These are phyloP conservation scores for Cremastinae sp. DNA, from an alignment of 2,888 invertebrate species.

Conservation along the genomic window DNA sequence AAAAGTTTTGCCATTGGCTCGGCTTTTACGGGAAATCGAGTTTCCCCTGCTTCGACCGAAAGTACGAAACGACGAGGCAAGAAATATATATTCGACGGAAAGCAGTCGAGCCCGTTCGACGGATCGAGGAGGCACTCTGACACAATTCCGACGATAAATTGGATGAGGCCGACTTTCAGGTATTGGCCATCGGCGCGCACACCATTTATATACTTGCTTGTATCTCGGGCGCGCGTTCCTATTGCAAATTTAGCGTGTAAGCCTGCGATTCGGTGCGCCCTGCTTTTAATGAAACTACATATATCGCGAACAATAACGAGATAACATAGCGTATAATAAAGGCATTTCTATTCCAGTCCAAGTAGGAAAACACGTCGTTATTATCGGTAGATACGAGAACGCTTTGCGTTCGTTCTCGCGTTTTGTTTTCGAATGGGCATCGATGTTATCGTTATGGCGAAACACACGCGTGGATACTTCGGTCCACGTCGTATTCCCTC, in stretches of 20 bases:
- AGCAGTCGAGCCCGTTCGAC: no score
- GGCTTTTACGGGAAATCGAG: no score
- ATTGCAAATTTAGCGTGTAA: slow-evolving; percentile 26
- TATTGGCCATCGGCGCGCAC: not conserved
- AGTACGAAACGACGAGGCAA: no score
- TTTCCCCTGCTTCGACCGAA: no score
- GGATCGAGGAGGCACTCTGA: not conserved
- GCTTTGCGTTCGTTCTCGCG: slow-evolving; percentile 25
- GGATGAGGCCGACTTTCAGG: slow-evolving; percentile 3
- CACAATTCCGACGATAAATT: slow-evolving; percentile 4
- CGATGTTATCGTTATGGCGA: slow-evolving; percentile 25
- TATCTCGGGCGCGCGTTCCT: slow-evolving; percentile 8
- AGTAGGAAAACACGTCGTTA: slow-evolving; percentile 18
- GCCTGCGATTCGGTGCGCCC: not conserved
- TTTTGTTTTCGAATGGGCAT: slow-evolving; percentile 29
- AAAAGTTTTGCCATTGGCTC: no score
- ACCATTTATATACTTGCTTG: not conserved
- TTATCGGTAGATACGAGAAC: slow-evolving; percentile 16
- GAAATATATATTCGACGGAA: no score
- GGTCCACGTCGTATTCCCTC: slow-evolving; percentile 15
- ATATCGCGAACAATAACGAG: slow-evolving; percentile 31
- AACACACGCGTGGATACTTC: not conserved
- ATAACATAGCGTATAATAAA: slow-evolving; percentile 46
- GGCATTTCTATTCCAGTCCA: slow-evolving; percentile 35
- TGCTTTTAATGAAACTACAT: slow-evolving; percentile 36